Evolutionary conservation across 2,113 vertebrate species (phyloP), one percentile per base, ranked within the genome.

Genomic region (Otus sunia): DNA sequence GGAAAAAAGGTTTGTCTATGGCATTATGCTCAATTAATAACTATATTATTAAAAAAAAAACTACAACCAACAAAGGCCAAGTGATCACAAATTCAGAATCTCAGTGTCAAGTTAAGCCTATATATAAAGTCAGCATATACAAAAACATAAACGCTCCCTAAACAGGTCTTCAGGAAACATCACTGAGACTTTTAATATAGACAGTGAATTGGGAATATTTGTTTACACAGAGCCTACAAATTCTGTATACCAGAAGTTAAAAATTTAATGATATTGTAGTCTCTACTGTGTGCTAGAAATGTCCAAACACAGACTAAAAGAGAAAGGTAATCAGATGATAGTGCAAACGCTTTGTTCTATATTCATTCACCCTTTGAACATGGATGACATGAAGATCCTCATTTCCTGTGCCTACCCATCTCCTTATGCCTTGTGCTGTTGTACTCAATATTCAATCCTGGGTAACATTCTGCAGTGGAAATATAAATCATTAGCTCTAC

Each of bases 401-500:
- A 37, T 74, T 83, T 88, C 84, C 74, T 91, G 45, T 62, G 77
- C 89, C 74, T 43, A 60, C 62, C 37, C 84, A 55, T 37, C 77
- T 71, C 73, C 66, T 79, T 13, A 45, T 25, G 53, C 71, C 37
- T 69, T 25, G 34, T 34, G 50, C 50, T 91, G 67, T n/a, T 83
- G 10, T 9, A 2, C 43, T 92, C 80, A 47, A 29, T 47, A 93
- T 88, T 86, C 77, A 82, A 3, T 15, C 39, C 85, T 47, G 45
- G 49, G 32, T 12, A 77, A 58, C 5, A 2, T 37, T 86, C 43
- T 67, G 39, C 72, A 53, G 53, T 27, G 55, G 29, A 94, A 74
- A 76, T 81, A 90, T 29, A 95, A 92, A 96, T 86, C 87, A 83
- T 60, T 63, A 88, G 82, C 96, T 67, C 62, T 85, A 39, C 73